Evolutionary conservation across 2,113 vertebrate genomes (phyloP), one percentile per base, ranked within the genome.

Genomic region (Ptychochromis oligacanthus): DNA sequence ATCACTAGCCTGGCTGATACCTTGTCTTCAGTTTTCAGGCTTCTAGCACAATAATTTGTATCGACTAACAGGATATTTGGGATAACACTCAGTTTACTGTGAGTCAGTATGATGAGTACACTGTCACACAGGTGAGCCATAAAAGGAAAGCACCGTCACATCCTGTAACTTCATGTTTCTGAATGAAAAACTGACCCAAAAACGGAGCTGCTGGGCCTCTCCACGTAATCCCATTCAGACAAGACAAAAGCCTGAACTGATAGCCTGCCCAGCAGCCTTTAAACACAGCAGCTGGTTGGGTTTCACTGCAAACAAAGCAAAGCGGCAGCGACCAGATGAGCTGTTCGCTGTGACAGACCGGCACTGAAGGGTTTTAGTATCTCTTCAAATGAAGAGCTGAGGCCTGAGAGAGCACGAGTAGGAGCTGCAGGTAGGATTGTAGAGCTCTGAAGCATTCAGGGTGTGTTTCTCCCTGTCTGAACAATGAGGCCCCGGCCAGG

Each of bases 251-350:
- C 67, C 10, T 31, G 4, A 38, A 82, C 70, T 74, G 82, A 82
- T 61, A 57, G 31, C 12, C 52, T 83, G 82, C 85, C 85, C 81
- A 62, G 31, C 62, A 84, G 82, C 85, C 59, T 89, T 83, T 58
- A 87, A 80, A 81, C 12, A n/a, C 75, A 20, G 84, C 70, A 77
- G 85, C 79, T 56, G 87, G 17, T 84, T 77, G 60, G 62, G 85
- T 91, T 91, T 80, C 85, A 86, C 74, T 20, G 52, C 4, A 4
- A 46, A 91, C 85, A 83, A 87, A 84, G 89, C 67, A 7, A 65
- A 72, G 67, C 11, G 10, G 67, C 46, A 72, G 57, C 38, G 2
- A 65, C 28, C 49, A 46, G 18, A 28, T 8, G 81, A 72, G 67
- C 74, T 8, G 24, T 14, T 28, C 11, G 82, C 61, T 9, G 46